Evolutionary conservation across 2,113 vertebrate genomes (phyloP).

Genomic region (Tragelaphus buxtoni): DNA sequence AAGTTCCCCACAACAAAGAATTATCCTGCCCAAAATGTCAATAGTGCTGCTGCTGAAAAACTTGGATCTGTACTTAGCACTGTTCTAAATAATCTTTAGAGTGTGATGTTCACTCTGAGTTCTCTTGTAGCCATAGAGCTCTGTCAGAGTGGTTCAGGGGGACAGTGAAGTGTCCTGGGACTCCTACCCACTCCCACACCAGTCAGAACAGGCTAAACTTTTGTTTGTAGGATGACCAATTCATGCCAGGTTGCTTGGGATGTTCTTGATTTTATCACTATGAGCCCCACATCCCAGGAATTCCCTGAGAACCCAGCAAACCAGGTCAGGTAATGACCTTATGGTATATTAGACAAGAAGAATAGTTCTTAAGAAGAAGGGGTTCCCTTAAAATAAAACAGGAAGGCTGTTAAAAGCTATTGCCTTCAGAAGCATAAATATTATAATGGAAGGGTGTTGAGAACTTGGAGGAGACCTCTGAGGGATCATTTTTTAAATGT

Average conservation of each 20-base stretch:
- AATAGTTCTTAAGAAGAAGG: background rate
- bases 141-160: background rate
- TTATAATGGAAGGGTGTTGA: background rate
- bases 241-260: background rate
- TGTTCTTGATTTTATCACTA: background rate
- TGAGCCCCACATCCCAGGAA: background rate
- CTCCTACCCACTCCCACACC: fast-evolving
- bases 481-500: constrained; percentile 4
- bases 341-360: background rate
- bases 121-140: background rate
- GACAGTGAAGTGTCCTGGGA: background rate
- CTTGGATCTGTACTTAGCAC: background rate
- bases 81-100: background rate
- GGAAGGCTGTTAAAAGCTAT: background rate
- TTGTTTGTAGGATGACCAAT: background rate
- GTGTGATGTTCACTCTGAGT: background rate
- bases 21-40: background rate
- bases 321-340: background rate
- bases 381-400: background rate
- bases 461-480: background rate
- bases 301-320: background rate
- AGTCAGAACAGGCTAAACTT: background rate
- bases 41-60: background rate
- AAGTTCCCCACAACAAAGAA: background rate
- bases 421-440: background rate